Conservation (phyloP, 1,140 invertebrate species). For the Calephelis virginiensis region DNA sequence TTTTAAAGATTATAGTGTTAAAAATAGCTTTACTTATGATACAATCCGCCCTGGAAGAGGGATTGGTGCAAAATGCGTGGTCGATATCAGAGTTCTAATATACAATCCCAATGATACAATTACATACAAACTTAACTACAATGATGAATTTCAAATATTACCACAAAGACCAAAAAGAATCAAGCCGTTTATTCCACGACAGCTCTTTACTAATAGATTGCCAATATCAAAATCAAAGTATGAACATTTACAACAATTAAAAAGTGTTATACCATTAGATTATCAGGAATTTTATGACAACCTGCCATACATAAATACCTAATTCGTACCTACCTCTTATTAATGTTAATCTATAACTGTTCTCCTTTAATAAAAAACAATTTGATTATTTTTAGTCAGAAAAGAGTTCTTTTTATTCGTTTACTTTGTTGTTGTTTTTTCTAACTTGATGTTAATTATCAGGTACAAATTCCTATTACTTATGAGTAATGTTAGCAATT, state of each 20-base stretch:
- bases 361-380: no score
- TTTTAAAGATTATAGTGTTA: constrained; percentile 31
- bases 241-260: constrained; percentile 38
- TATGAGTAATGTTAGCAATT: no score
- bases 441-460: no score
- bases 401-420: no score
- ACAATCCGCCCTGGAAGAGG: constrained; percentile 24
- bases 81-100: constrained; percentile 27
- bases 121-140: constrained; percentile 13
- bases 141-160: neutral
- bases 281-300: constrained; percentile 31
- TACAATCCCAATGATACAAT: constrained; percentile 19
- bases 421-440: no score
- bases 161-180: constrained; percentile 17
- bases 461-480: no score
- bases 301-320: constrained; percentile 17
- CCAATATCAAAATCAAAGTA: constrained; percentile 33
- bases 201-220: constrained; percentile 21
- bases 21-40: constrained; percentile 26
- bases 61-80: constrained; percentile 24
- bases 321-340: no score
- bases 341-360: no score
- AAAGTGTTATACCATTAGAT: constrained; percentile 32
- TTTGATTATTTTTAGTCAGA: no score
- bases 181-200: constrained; percentile 7